These are phyloP conservation scores for Phalanger gymnotis DNA, from an alignment of 2,797 vertebrate species.

Conservation along the genomic window DNA sequence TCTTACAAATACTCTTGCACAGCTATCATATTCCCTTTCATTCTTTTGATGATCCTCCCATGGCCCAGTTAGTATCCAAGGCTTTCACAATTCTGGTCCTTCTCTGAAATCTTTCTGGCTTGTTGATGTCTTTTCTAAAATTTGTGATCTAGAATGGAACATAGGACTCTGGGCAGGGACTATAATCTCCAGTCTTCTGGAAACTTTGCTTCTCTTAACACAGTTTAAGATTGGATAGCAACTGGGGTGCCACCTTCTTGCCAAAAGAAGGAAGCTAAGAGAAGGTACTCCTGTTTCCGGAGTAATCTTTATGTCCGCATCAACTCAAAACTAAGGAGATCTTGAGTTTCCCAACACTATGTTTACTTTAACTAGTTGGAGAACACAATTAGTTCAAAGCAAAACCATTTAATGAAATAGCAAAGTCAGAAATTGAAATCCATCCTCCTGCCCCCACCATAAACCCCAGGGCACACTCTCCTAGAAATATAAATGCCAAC, in stretches of 20 bases:
- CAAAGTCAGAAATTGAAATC: background rate
- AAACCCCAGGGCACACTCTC: background rate
- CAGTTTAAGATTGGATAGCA: no score
- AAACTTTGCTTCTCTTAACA: background rate
- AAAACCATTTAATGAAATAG: background rate
- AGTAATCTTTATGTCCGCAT: background rate
- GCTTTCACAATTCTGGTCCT: background rate
- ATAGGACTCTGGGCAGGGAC: background rate
- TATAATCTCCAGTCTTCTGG: background rate
- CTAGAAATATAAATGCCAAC: background rate
- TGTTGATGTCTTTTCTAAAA: background rate
- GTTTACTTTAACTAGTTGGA: background rate
- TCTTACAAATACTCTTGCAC: background rate
- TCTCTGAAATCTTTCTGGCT: background rate
- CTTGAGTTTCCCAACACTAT: background rate
- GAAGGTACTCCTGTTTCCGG: background rate
- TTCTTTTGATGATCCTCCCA: background rate
- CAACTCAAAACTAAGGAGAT: background rate
- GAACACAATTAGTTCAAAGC: background rate
- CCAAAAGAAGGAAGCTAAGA: background rate
- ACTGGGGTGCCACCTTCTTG: background rate
- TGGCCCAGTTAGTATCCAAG: background rate
- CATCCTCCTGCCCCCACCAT: background rate
- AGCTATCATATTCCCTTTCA: background rate
- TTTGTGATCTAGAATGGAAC: background rate